A percentile compares a stretch with the other conserved stretches of the same genome.
Evolutionary conservation across 2,113 vertebrate genomes (phyloP).

Genomic region (Paracanthobrama guichenoti): DNA sequence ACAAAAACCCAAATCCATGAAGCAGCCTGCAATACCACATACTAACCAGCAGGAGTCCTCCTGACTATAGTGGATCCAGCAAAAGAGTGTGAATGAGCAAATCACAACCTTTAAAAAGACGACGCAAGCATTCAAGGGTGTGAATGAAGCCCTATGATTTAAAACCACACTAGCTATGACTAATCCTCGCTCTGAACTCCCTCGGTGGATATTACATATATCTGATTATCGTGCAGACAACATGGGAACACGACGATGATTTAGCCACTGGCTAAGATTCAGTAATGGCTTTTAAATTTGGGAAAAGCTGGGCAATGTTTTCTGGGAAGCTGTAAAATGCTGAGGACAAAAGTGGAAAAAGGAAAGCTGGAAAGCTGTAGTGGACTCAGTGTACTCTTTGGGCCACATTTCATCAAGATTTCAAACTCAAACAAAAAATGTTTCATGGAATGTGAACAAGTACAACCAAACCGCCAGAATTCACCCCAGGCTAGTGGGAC

Average conservation of each 20-base stretch:
- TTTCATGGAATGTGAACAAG: constrained; percentile 36
- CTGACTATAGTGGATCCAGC: constrained; percentile 45
- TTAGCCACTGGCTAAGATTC: constrained; percentile 22
- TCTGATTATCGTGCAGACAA: constrained; percentile 28
- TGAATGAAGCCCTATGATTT: constrained; percentile 42
- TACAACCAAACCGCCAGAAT: constrained; percentile 4
- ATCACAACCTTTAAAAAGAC: constrained; percentile 40
- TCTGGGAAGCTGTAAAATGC: constrained; percentile 38
- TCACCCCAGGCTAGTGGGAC: constrained; percentile 23
- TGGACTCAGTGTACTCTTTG: constrained; percentile 20
- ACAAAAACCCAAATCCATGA: neutral
- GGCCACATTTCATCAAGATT: constrained; percentile 21
- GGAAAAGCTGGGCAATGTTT: constrained; percentile 18
- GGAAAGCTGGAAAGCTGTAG: constrained; percentile 19
- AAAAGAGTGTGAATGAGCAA: constrained; percentile 43
- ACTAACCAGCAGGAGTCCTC: constrained; percentile 60
- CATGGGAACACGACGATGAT: constrained; percentile 25
- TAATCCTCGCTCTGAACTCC: constrained; percentile 39
- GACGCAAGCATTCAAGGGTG: constrained; percentile 34
- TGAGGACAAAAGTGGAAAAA: constrained; percentile 17
- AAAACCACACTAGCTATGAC: constrained; percentile 9
- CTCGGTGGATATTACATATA: constrained; percentile 9
- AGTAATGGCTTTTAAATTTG: constrained; percentile 23
- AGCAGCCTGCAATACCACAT: constrained; percentile 30
- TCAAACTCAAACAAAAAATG: constrained; percentile 20